Conservation (phyloP, 2,888 invertebrate genomes). For the Thelaira solivaga region DNA sequence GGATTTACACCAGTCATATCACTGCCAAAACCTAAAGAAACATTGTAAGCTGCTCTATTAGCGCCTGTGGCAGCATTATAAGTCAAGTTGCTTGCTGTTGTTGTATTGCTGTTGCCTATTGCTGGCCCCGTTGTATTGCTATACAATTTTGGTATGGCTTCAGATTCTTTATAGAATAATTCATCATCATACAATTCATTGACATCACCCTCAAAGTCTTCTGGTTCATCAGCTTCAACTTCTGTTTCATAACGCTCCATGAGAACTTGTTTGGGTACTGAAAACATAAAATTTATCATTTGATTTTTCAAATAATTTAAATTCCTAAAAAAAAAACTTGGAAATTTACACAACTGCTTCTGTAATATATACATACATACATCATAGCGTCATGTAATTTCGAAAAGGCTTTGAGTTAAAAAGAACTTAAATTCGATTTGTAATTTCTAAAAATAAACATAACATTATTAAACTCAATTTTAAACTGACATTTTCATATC, state of each 20-base stretch:
- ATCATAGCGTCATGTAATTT: no score
- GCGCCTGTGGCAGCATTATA: conserved; percentile 63
- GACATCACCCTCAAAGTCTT: conserved; percentile 78
- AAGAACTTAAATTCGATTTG: no score
- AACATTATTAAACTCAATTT: no score
- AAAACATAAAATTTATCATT: conserved; percentile 64
- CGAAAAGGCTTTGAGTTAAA: no score
- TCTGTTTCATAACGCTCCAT: conserved; percentile 89
- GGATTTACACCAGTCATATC: conserved; percentile 70
- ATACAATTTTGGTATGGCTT: conserved; percentile 78
- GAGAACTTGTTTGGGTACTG: conserved; percentile 90
- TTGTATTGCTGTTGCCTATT: conserved; percentile 63
- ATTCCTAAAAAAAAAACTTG: no score
- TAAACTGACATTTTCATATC: no score
- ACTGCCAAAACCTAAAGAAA: conserved; percentile 67
- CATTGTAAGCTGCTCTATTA: conserved; percentile 65
- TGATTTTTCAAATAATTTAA: no score
- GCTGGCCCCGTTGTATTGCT: conserved; percentile 72
- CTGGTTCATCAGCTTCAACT: conserved; percentile 86
- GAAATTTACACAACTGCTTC: no score
- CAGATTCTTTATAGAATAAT: conserved; percentile 79
- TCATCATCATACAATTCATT: conserved; percentile 80
- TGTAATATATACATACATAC: no score
- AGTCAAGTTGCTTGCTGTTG: conserved; percentile 47
- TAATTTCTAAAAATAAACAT: no score